phyloP scores from a whole-genome alignment of 1,140 invertebrate genomes.

The Zaprionus tsacasi region DNA sequence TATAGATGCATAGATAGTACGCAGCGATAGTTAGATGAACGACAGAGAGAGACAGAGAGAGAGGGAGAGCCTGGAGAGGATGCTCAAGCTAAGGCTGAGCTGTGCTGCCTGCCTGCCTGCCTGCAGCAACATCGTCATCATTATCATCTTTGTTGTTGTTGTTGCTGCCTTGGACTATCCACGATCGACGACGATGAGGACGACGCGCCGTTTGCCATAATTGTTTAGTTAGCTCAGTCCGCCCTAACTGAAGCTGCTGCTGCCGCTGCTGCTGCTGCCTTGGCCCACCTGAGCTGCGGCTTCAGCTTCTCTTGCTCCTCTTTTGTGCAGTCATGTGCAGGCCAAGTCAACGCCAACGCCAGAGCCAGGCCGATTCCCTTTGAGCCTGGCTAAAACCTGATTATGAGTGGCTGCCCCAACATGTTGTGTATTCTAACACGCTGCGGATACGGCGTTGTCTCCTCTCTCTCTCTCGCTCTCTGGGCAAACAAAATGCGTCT shows the following conservation, averaged over 20 bases:
- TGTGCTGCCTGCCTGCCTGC: conserved; percentile 9
- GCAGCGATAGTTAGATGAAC: conserved; percentile 74
- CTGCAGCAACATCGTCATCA: conserved; percentile 46
- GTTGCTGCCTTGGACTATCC: conserved; percentile 39
- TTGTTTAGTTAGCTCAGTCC: conserved; percentile 69
- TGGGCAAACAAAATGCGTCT: conserved; percentile 78
- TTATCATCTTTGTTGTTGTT: conserved; percentile 38
- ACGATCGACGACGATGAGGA: conserved; percentile 5
- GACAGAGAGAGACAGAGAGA: neutral
- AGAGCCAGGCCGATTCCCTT: conserved; percentile 23
- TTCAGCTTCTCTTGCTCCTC: conserved; percentile 34
- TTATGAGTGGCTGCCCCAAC: conserved; percentile 74
- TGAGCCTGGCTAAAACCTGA: conserved; percentile 74
- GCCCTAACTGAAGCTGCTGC: conserved; percentile 55
- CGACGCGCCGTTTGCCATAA: conserved; percentile 65
- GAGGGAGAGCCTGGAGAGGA: conserved; percentile 31
- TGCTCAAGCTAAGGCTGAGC: conserved; percentile 18
- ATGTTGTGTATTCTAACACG: conserved; percentile 82
- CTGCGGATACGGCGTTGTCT: conserved; percentile 68
- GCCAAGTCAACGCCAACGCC: conserved; percentile 57
- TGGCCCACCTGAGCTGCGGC: conserved; percentile 66
- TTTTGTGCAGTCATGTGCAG: conserved; percentile 73
- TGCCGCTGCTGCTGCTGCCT: conserved; percentile 9
- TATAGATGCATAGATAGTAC: conserved; percentile 77
- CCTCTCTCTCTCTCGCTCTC: conserved; percentile 36